Evolutionary conservation across 2,113 vertebrate species (phyloP), one percentile per base, ranked within the genome.

Genomic region (Pteronura brasiliensis): DNA sequence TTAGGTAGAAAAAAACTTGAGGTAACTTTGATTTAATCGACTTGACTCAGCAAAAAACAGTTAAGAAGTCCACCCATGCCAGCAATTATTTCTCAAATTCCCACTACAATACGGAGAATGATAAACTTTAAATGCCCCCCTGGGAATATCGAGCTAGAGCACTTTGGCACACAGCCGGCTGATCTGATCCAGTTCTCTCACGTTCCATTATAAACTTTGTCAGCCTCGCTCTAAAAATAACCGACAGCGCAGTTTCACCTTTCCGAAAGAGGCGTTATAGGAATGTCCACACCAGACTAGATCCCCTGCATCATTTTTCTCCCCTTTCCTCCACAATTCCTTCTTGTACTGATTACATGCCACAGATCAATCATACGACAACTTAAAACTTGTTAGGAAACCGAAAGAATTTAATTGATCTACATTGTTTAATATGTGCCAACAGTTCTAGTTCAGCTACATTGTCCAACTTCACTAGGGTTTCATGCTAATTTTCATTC

Each of bases 111-210:
- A 91, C 55, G 25, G 93, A 76, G 44, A 69, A 95, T 92, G 87
- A 96, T 88, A 72, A 86, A 94, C 80, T 74, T 87, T 94, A 96
- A 98, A n/a, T 84, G 55, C 6, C 34, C 72, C 21, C 71, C 3
- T 80, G 47, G 80, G 93, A 95, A 6, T 18, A 13, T n/a, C 57
- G 34, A 82, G 6, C 36, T 42, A 34, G n/a, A 80, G 47, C 21
- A 67, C 21, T 90, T 96, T 72, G 74, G 61, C 90, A 65, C 29
- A 39, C 10, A 72, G 65, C 52, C 82, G n/a, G 67, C 52, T 9
- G 25, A 96, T 84, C n/a, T 84, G 84, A 97, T 97, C 97, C 61
- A 80, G n/a, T 95, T 94, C 96, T 87, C 63, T 94, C 93, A 92
- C 20, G 57, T 95, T 79, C 44, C 76, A 96, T 94, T 97, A 96